A percentile compares a stretch with the other conserved stretches of the same genome.
Conservation (phyloP, 2,888 invertebrate genomes). For the Idaea aversata region DNA sequence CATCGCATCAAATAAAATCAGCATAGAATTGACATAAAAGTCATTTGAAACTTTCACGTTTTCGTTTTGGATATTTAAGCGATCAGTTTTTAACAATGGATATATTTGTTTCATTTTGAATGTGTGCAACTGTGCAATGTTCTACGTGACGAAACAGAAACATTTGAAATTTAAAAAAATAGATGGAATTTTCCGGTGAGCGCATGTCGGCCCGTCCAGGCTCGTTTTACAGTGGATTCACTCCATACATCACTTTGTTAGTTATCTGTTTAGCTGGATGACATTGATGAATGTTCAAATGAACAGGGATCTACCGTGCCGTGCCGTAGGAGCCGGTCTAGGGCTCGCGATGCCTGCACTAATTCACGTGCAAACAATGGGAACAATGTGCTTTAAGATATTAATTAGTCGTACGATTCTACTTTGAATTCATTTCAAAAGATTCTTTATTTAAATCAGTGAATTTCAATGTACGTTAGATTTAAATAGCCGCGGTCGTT, state of each 20-base stretch:
- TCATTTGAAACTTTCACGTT: neutral
- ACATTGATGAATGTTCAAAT: conserved; percentile 64
- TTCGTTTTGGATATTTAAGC: neutral
- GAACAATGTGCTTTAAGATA: conserved; percentile 35
- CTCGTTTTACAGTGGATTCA: conserved; percentile 58
- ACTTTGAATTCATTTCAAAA: conserved; percentile 32
- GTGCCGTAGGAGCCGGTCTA: conserved; percentile 26
- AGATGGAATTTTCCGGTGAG: conserved; percentile 34
- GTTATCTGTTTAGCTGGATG: conserved; percentile 64
- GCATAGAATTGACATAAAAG: neutral
- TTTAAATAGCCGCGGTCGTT: neutral
- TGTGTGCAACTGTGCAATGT: neutral
- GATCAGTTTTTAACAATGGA: neutral
- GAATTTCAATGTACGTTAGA: neutral
- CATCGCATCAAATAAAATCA: neutral
- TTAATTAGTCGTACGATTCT: conserved; percentile 33
- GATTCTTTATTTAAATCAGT: neutral
- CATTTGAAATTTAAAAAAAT: conserved; percentile 24
- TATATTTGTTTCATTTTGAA: neutral
- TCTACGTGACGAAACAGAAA: conserved; percentile 12
- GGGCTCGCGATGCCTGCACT: conserved; percentile 37
- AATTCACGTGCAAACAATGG: conserved; percentile 46
- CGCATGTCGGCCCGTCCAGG: conserved; percentile 35
- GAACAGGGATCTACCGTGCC: conserved; percentile 41
- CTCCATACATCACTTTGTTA: conserved; percentile 68